Evolutionary conservation across 2,113 vertebrate genomes (phyloP), one percentile per base, ranked within the genome.

Genomic region (Cepphus grylle): DNA sequence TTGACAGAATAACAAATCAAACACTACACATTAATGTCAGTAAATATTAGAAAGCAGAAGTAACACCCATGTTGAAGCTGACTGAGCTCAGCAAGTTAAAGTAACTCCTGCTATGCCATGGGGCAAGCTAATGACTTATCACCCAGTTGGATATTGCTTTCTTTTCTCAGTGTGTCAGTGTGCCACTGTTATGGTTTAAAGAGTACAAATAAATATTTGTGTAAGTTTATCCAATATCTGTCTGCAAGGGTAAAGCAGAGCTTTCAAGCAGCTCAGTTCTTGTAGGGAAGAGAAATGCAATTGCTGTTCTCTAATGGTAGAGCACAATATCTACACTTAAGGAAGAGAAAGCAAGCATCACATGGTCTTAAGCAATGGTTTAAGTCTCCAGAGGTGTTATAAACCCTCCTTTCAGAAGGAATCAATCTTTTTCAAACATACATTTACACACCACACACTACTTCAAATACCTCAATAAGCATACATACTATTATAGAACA

Each of bases 41-140:
- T 90, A 96, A 95, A 81, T 83, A 92, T 56, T 91, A 94, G 72
- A 90, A 92, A 94, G 93, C 82, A 93, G 20, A 94, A 96, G 43
- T 61, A 94, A 89, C 30, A 73, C 9, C 36, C 23, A 30, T 72
- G 43, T 40, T 65, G 49, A 81, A 93, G 72, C 10, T 83, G 67
- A 88, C 25, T 20, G 63, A 94, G 38, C 34, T 40, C 40, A 59
- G n/a, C 40, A 86, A 84, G 55, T 50, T 82, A 22, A 81, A 93
- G 73, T 45, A 91, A 76, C 56, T 87, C 70, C 38, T 58, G 42
- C 55, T 77, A 50, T 27, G 43, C 34, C 49, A 38, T 2, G 16
- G 15, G 29, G 17, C 12, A 83, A 84, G 43, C 17, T 49, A 47
- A 32, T 25, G 34, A 61, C 56, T 30, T 55, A 34, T 5, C 26